These are phyloP conservation scores for Helicolenus hilgendorfi DNA, from an alignment of 2,797 vertebrate species.

Conservation along the genomic window DNA sequence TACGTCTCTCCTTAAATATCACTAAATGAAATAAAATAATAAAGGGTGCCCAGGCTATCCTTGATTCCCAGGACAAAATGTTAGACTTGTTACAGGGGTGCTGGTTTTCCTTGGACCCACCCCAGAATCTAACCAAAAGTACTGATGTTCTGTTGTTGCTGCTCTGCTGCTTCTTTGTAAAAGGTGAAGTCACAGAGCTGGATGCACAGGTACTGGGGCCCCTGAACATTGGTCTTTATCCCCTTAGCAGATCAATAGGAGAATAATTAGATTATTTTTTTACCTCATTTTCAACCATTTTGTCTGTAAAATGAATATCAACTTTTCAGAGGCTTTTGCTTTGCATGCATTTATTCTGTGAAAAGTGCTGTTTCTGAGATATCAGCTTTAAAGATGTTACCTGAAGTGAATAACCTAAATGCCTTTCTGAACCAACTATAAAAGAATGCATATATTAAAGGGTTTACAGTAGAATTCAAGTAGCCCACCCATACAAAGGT, in stretches of 20 bases:
- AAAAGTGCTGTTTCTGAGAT: conserved; percentile 36
- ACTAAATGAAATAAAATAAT: not conserved
- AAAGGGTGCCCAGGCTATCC: not conserved
- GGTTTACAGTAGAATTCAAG: conserved; percentile 76
- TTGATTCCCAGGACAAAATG: not conserved
- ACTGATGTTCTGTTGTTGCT: not conserved
- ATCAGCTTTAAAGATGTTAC: conserved; percentile 18
- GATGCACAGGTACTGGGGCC: not conserved
- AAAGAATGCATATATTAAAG: conserved; percentile 78
- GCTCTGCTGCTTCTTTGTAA: not conserved
- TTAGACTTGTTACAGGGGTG: not conserved
- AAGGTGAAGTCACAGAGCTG: not conserved
- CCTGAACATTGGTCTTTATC: no score
- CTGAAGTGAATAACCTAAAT: conserved; percentile 60
- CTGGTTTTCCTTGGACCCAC: not conserved
- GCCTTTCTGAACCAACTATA: conserved; percentile 80
- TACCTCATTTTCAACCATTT: not conserved
- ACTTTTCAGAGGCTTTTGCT: not conserved
- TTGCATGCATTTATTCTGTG: conserved; percentile 5
- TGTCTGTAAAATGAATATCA: not conserved
- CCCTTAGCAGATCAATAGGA: no score
- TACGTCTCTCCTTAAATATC: not conserved
- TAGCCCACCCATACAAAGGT: conserved; percentile 71
- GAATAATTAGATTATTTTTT: not conserved
- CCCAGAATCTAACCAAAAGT: not conserved